Evolutionary conservation across 2,113 vertebrate species (phyloP).

Genomic region (Vidua macroura): DNA sequence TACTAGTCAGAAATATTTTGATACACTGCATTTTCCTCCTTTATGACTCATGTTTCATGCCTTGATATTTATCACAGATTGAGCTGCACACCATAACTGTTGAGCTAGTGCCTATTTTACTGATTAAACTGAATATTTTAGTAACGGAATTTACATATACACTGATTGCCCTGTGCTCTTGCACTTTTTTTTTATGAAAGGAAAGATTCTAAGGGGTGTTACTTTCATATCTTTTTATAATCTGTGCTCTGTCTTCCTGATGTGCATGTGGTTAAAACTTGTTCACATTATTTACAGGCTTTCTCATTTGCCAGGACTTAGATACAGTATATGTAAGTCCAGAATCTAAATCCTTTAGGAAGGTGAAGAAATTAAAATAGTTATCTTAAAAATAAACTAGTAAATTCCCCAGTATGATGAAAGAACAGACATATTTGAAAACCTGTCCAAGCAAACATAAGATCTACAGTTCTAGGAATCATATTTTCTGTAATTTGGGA

Average conservation of each 20-base stretch:
- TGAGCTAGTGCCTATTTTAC: slow-evolving; percentile 52
- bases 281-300: neutral
- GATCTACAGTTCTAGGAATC: neutral
- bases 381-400: neutral
- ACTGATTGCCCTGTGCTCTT: slow-evolving; percentile 55
- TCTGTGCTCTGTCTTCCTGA: neutral
- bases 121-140: slow-evolving; percentile 75
- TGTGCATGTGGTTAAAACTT: neutral
- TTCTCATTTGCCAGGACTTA: neutral
- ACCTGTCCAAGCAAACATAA: neutral
- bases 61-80: slow-evolving; percentile 53
- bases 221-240: neutral
- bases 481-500: neutral
- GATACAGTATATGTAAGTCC: neutral
- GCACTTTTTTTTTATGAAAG: neutral
- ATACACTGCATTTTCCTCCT: slow-evolving; percentile 43
- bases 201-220: neutral
- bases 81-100: slow-evolving; percentile 26
- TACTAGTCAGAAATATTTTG: slow-evolving; percentile 54
- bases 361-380: neutral
- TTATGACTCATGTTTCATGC: slow-evolving; percentile 58
- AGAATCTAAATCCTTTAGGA: neutral
- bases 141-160: slow-evolving; percentile 67
- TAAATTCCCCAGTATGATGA: neutral
- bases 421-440: neutral